Evolutionary conservation across 2,888 invertebrate species (phyloP).

Genomic region (Sphecodes monilicornis): DNA sequence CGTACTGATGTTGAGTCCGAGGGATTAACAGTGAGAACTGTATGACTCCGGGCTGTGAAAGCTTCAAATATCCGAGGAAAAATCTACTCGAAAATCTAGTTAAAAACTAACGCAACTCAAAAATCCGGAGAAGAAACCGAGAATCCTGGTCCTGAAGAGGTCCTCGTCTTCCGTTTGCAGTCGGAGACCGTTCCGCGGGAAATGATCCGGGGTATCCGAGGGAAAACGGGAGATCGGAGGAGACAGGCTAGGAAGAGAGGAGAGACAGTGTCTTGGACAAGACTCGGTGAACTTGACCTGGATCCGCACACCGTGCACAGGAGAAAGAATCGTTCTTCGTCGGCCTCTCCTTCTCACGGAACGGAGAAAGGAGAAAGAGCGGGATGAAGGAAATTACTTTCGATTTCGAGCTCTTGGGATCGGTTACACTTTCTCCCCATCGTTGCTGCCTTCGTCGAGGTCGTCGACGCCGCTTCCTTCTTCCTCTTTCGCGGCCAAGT

Average conservation of each 20-base stretch:
- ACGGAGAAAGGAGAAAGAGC: conserved; percentile 77
- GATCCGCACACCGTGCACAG: conserved; percentile 63
- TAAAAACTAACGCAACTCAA: background rate
- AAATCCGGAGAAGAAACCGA: background rate
- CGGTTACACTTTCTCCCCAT: conserved; percentile 72
- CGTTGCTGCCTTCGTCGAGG: conserved; percentile 52
- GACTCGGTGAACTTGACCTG: conserved; percentile 75
- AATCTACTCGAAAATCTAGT: background rate
- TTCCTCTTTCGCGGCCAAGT: conserved; percentile 63
- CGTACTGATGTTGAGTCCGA: too few species aligned
- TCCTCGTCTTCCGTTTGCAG: background rate
- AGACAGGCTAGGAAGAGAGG: conserved; percentile 66
- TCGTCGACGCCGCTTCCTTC: conserved; percentile 68
- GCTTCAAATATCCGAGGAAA: too few species aligned
- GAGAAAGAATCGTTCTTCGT: conserved; percentile 75
- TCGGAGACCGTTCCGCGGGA: background rate
- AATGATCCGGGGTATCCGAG: conserved; percentile 22
- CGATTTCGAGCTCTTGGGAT: conserved; percentile 76
- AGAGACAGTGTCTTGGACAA: conserved; percentile 59
- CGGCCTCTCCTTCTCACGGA: conserved; percentile 64
- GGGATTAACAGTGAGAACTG: too few species aligned
- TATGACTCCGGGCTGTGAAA: too few species aligned
- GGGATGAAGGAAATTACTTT: conserved; percentile 78
- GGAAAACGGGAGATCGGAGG: conserved; percentile 23
- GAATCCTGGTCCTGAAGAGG: background rate